These are phyloP conservation scores for Vollenhovia emeryi DNA, from an alignment of 1,140 invertebrate genomes.

Conservation along the genomic window DNA sequence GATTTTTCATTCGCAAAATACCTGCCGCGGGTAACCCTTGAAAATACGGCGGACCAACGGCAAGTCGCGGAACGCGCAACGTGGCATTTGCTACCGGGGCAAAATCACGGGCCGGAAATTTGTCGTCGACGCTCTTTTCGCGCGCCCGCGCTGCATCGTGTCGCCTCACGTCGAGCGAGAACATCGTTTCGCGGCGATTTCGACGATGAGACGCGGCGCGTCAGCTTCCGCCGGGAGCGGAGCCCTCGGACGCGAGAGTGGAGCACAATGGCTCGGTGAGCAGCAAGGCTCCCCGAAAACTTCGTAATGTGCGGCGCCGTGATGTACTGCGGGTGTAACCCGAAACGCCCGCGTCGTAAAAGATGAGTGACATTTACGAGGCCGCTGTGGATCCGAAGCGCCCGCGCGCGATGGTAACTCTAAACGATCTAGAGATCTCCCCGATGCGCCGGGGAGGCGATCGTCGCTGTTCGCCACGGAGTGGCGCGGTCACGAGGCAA, in stretches of 20 bases:
- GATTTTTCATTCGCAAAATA: neutral
- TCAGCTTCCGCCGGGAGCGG: neutral
- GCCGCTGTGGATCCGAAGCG: slow-evolving; percentile 39
- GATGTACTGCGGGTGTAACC: slow-evolving; percentile 50
- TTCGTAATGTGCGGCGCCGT: slow-evolving; percentile 23
- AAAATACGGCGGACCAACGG: neutral
- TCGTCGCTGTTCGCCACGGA: neutral
- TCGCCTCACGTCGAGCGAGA: neutral
- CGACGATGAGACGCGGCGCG: neutral
- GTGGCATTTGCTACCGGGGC: slow-evolving; percentile 15
- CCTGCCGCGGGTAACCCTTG: neutral
- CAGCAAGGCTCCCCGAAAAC: slow-evolving; percentile 39
- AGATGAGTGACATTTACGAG: slow-evolving; percentile 69
- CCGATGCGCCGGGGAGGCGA: neutral
- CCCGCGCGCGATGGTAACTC: slow-evolving; percentile 32
- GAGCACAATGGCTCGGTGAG: neutral
- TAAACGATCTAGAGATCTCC: slow-evolving; percentile 32
- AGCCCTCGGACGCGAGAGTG: neutral
- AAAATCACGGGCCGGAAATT: slow-evolving; percentile 30
- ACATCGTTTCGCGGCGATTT: slow-evolving; percentile 5
- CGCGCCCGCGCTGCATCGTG: neutral
- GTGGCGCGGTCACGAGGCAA: neutral
- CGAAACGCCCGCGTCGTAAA: slow-evolving; percentile 64
- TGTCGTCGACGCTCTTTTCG: neutral
- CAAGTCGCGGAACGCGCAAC: slow-evolving; percentile 14